Evolutionary conservation across 2,113 vertebrate genomes (phyloP).

Genomic region (Planiliza haematocheilus): DNA sequence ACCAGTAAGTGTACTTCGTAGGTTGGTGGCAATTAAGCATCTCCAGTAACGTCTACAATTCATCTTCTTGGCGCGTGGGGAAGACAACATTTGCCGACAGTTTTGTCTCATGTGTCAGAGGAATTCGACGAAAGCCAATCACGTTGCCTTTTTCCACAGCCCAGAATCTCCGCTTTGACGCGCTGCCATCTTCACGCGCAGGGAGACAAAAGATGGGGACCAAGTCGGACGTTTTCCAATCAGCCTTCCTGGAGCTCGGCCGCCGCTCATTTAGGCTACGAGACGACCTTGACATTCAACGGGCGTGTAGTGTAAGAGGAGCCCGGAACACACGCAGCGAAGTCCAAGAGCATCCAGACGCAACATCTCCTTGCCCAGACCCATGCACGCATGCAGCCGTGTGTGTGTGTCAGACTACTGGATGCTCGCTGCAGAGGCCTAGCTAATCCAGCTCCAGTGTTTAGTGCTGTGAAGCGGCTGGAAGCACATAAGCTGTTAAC

Average conservation of each 20-base stretch:
- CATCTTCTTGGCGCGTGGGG: slow-evolving; percentile 54
- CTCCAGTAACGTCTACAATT: slow-evolving; percentile 59
- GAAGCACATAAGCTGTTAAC: slow-evolving; percentile 69
- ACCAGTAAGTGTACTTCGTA: slow-evolving; percentile 57
- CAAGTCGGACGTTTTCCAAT: slow-evolving; percentile 50
- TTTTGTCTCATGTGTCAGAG: slow-evolving; percentile 55
- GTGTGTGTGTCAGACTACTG: slow-evolving; percentile 33
- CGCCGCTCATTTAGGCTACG: slow-evolving; percentile 39
- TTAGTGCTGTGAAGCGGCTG: slow-evolving; percentile 60
- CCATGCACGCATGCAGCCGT: not conserved
- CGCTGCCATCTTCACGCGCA: slow-evolving; percentile 48
- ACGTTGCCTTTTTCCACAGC: slow-evolving; percentile 16
- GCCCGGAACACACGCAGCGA: slow-evolving; percentile 1
- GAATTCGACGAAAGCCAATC: slow-evolving; percentile 52
- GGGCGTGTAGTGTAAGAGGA: slow-evolving; percentile 16
- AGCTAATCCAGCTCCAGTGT: slow-evolving; percentile 65
- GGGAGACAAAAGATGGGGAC: slow-evolving; percentile 48
- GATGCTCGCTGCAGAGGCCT: slow-evolving; percentile 48
- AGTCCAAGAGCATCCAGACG: slow-evolving; percentile 10
- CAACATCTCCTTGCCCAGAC: slow-evolving; percentile 19
- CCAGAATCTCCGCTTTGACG: slow-evolving; percentile 45
- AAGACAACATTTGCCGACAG: slow-evolving; percentile 40
- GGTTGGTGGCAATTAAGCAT: slow-evolving; percentile 69
- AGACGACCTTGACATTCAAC: slow-evolving; percentile 54
- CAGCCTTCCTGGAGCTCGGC: slow-evolving; percentile 55